Conservation (phyloP, 2,113 vertebrate species). For the Pan troglodytes region NHGRI_mPanTro3-v2.1_pri NC_072398.2:7410501-7411000, state of each 20-base stretch:
- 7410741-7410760: too few species aligned
- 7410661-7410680: too few species aligned
- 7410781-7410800: not conserved
- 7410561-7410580: not conserved
- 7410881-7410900: not conserved
- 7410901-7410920: not conserved
- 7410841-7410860: not conserved
- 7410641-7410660: too few species aligned
- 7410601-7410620: not conserved
- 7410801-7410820: not conserved
- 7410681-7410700: too few species aligned
- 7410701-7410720: too few species aligned
- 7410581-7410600: not conserved
- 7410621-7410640: not conserved
- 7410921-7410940: not conserved
- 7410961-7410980: conserved; percentile 37
- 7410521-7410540: not conserved
- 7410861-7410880: not conserved
- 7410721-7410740: too few species aligned
- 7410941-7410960: conserved; percentile 43
- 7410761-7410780: not conserved
- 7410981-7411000: conserved; percentile 64
- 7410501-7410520: not conserved
- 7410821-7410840: not conserved
- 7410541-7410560: not conserved